These are phyloP conservation scores for Physeter macrocephalus DNA, from an alignment of 2,113 vertebrate species.

Conservation along the genomic window DNA sequence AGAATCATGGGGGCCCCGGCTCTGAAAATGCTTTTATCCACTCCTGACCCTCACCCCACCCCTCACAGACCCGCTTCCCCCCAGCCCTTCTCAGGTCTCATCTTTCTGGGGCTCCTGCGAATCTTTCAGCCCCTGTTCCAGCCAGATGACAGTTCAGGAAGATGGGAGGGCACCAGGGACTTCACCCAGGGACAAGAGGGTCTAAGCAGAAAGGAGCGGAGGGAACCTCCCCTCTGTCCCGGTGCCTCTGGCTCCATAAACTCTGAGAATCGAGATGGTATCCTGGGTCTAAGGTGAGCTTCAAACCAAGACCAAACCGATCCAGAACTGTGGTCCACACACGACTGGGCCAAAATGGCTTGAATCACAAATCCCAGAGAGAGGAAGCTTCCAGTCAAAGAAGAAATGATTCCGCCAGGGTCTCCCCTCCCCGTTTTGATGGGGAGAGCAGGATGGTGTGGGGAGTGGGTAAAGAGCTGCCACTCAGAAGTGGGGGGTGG, in stretches of 20 bases:
- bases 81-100: not conserved
- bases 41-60: not conserved
- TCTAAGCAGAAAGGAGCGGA: not conserved
- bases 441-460: not conserved
- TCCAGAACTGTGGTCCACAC: fast-evolving
- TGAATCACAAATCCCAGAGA: not conserved
- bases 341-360: fast-evolving
- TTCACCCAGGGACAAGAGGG: fast-evolving
- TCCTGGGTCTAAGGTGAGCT: not conserved
- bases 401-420: not conserved
- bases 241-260: not conserved
- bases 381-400: not conserved
- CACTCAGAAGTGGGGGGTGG: not conserved
- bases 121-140: not conserved
- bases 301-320: not conserved
- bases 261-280: not conserved
- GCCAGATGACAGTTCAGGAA: too few species aligned
- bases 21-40: not conserved
- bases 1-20: not conserved
- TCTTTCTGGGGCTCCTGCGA: not conserved
- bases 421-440: not conserved
- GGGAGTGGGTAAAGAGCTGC: not conserved
- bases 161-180: not conserved
- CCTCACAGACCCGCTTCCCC: not conserved
- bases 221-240: not conserved